These are phyloP conservation scores for Tetropium fuscum DNA, from an alignment of 2,888 invertebrate genomes.

Conservation along the genomic window DNA sequence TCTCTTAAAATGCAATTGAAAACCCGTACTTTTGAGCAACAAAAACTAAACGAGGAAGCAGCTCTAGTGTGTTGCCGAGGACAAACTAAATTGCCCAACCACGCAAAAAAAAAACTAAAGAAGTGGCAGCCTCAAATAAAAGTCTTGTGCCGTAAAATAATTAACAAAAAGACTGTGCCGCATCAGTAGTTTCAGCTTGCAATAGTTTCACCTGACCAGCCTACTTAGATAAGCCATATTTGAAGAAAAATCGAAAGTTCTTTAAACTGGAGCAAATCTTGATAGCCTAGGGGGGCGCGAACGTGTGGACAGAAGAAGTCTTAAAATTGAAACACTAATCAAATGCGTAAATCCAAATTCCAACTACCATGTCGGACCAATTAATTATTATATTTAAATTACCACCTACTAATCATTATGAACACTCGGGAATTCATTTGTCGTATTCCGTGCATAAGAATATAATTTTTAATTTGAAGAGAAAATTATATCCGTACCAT, in stretches of 20 bases:
- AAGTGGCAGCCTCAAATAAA: constrained; percentile 31
- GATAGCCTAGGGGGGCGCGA: constrained; percentile 20
- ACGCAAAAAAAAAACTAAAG: constrained; percentile 27
- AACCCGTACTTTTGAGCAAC: constrained; percentile 7
- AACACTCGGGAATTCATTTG: too few relatives aligned
- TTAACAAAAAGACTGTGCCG: constrained; percentile 43
- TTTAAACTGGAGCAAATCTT: constrained; percentile 54
- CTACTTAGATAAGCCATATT: constrained; percentile 56
- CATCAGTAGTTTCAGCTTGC: constrained; percentile 45
- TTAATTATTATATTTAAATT: too few relatives aligned
- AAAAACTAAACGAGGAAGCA: constrained; percentile 27
- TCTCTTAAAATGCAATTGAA: constrained; percentile 11
- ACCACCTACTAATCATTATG: too few relatives aligned
- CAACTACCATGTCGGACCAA: too few relatives aligned
- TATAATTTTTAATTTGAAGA: too few relatives aligned
- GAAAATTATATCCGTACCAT: too few relatives aligned
- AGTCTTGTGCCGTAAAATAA: constrained; percentile 35
- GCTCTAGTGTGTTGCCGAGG: constrained; percentile 23
- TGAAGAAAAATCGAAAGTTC: constrained; percentile 58
- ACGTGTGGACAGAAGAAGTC: constrained; percentile 22
- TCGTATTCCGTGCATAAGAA: too few relatives aligned
- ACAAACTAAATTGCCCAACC: constrained; percentile 27
- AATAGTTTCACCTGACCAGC: constrained; percentile 54
- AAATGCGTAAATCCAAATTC: too few relatives aligned
- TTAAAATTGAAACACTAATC: too few relatives aligned